These are phyloP conservation scores for Danionella cerebrum DNA, from an alignment of 2,113 vertebrate species.

Conservation along the genomic window DNA sequence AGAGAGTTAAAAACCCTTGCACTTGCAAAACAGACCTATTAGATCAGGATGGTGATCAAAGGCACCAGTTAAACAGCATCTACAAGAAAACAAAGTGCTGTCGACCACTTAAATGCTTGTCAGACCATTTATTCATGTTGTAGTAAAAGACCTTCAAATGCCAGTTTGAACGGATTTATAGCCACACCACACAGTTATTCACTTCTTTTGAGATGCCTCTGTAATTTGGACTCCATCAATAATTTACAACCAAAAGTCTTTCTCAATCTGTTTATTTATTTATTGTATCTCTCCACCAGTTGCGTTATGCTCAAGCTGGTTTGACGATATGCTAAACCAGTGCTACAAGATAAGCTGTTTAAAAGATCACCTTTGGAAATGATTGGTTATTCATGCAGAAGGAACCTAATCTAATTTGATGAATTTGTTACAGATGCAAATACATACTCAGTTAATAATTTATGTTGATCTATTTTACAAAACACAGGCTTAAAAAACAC, in stretches of 20 bases:
- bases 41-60: not conserved
- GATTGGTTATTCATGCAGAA: conserved; percentile 1
- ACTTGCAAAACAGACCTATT: too few relatives aligned
- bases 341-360: not conserved
- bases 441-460: not conserved
- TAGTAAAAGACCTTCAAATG: not conserved
- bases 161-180: not conserved
- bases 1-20: too few relatives aligned
- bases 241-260: not conserved
- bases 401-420: not conserved
- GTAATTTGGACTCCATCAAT: conserved; percentile 1
- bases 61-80: not conserved
- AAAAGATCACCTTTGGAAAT: not conserved
- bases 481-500: too few relatives aligned
- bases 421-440: not conserved
- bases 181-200: not conserved
- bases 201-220: not conserved
- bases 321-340: not conserved
- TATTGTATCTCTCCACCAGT: conserved; percentile 7
- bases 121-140: not conserved
- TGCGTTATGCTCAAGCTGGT: not conserved
- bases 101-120: not conserved
- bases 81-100: not conserved
- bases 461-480: too few relatives aligned
- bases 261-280: not conserved